Evolutionary conservation across 2,113 vertebrate species (phyloP), one percentile per base, ranked within the genome.

Genomic region (Trematocara stigmaticum): DNA sequence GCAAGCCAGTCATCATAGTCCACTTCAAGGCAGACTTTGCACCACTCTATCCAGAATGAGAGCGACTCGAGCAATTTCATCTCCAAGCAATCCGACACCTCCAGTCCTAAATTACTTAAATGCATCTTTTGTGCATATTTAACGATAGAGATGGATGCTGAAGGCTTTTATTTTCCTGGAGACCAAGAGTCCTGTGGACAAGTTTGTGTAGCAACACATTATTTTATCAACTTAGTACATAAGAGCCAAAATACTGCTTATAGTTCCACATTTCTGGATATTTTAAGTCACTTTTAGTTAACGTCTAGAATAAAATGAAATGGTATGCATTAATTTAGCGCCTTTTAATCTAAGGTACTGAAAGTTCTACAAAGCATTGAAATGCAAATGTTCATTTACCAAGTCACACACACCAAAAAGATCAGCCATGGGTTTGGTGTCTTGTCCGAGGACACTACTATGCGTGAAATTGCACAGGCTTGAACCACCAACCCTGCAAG

Each of bases 131-230:
- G 40, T 47, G 23, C 20, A 49, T 49, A 74, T 49, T 49, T 76
- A 91, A 93, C 96, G 34, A 1, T 47, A 12, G 95, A 97, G 82
- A 86, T 98, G 74, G 96, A 97, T 93, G 95, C 95, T 16, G 96
- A 95, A 97, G 97, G 26, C 26, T 51, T 76, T 76, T 49, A 51
- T 51, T 51, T 76, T 76, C 26, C 45, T 7, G 42, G 23, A 76
- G 69, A 49, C 23, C 69, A 45, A 12, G 35, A 45, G 13, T 57
- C 55, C 0, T 80, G n/a, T 31, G 53, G 35, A 11, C 0, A 47
- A 34, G 6, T 15, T 11, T 51, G 42, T 61, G 8, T 8, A 49
- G 45, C 18, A 8, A 15, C 31, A 38, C 15, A 51, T 61, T 38
- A 38, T 35, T 16, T 15, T 20, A 69, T 74, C 26, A 34, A 20